Base-by-base conservation (phyloP, 2,797 vertebrate genomes). In the Pangasius sanitwongsei region DNA sequence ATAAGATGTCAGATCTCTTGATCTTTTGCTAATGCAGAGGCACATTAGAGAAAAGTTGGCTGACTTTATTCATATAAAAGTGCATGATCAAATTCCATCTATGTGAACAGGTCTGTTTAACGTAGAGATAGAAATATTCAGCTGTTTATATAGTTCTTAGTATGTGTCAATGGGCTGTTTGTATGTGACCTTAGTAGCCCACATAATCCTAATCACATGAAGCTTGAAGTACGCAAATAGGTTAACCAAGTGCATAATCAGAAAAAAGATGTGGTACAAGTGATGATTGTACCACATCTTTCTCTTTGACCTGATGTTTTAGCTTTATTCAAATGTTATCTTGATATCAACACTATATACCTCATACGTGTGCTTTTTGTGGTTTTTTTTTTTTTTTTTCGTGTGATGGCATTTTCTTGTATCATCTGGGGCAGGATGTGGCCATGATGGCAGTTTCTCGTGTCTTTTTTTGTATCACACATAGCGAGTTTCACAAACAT, bases 401-500 rank as follows among this genome's bases (percentile, higher is more conserved):
- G 2, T 44, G 2, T 48, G 50, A 77, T 53, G 69, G 34, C 31
- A 59, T 48, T 69, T 37, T 53, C 25, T 41, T 53, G 2, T 48
- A n/a, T 61, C 84, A 69, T 61, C 50, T 59, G 7, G 31, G 13
- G 50, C 84, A 89, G 88, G 84, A 86, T 89, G 84, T 89, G 59
- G 75, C 59, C 48, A 25, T 12, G 3, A 61, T 85, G 44, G n/a
- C 44, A 57, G 83, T 61, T 83, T 83, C 16, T 63, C 25, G 3
- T 82, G 37, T 48, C 69, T 75, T 37, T 83, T 77, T 59, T 89
- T 34, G 31, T 69, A 25, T 80, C 53, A 69, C 34, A 50, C 61
- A 59, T 31, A 59, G 28, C 31, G 2, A 77, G 50, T 70, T 74
- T 89, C 69, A 37, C 37, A 80, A 63, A 70, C 83, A 23, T 82